These are phyloP conservation scores for Plutomurus gul DNA, from an alignment of 1,140 invertebrate genomes.

Conservation along the genomic window DNA sequence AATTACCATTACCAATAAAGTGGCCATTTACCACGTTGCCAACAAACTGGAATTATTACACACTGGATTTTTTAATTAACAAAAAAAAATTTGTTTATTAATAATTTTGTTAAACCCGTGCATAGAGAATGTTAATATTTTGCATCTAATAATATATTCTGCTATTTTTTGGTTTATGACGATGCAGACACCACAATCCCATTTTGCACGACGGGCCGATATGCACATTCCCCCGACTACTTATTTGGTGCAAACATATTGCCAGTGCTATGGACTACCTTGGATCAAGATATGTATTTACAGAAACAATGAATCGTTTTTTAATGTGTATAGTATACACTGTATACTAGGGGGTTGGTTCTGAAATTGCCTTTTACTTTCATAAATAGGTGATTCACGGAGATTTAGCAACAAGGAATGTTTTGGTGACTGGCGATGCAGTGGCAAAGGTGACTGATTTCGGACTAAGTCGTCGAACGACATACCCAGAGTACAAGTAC, in stretches of 20 bases:
- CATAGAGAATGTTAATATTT: too few species aligned
- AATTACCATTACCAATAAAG: too few species aligned
- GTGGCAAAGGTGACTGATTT: background rate
- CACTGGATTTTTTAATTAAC: too few species aligned
- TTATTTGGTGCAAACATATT: background rate
- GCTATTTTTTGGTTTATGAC: background rate
- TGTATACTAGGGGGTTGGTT: too few species aligned
- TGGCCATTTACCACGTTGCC: too few species aligned
- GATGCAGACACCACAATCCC: too few species aligned
- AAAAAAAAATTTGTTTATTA: too few species aligned
- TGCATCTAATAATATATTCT: background rate
- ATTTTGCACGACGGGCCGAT: background rate
- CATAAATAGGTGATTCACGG: background rate
- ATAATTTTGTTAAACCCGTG: too few species aligned
- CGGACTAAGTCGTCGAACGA: background rate
- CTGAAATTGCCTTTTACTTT: too few species aligned
- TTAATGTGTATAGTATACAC: too few species aligned
- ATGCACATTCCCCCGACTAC: background rate
- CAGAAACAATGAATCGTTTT: background rate
- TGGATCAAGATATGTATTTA: background rate
- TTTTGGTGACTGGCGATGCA: background rate
- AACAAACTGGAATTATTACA: too few species aligned
- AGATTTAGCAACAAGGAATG: background rate
- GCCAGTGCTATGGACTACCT: background rate
- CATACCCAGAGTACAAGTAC: background rate